Evolutionary conservation across 2,113 vertebrate species (phyloP), one percentile per base, ranked within the genome.

Genomic region (Ceyx melanurus): DNA sequence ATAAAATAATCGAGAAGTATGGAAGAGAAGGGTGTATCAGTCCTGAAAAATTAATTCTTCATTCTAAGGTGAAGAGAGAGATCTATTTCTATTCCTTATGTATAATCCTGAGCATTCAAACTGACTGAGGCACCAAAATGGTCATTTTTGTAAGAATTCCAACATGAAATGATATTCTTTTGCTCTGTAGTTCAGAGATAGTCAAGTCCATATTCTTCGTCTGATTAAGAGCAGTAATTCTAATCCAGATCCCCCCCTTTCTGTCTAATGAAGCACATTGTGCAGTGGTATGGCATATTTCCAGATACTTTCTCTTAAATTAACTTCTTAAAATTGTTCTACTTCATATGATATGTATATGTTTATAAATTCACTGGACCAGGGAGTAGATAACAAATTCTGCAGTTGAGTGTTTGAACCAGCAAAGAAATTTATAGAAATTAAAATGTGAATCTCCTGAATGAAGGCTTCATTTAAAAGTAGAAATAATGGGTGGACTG

Each of bases 71-170:
- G 86, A 88, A 88, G 51, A 88, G 43, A 77, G 37, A 93, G 13
- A 84, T 82, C 48, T 95, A 65, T 79, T 92, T 79, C 70, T 84
- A 72, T 90, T n/a, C 54, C 35, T 92, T 95, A 84, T 90, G 92
- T 76, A 53, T 94, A 84, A 78, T 90, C 35, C 40, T 72, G 48
- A 78, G 53, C 23, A 78, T 84, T 87, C 81, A 68, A 15, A 82
- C 72, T 89, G 70, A 14, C 58, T 68, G 26, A 86, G 57, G 20
- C n/a, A 82, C 9, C 20, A 75, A 86, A 70, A 45, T 0, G 5
- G 13, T 73, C 18, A n/a, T 60, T 93, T 89, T 53, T 89, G 25
- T 5, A 92, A 87, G 62, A 73, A 94, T 82, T 80, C 12, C 35
- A 40, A 79, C n/a, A 25, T 6, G 3, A 92, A 91, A 71, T 67